Percentiles rank a stretch among this genome's conserved stretches.
phyloP scores from a whole-genome alignment of 1,140 invertebrate genomes.

The Tetramorium parvispinum region DNA sequence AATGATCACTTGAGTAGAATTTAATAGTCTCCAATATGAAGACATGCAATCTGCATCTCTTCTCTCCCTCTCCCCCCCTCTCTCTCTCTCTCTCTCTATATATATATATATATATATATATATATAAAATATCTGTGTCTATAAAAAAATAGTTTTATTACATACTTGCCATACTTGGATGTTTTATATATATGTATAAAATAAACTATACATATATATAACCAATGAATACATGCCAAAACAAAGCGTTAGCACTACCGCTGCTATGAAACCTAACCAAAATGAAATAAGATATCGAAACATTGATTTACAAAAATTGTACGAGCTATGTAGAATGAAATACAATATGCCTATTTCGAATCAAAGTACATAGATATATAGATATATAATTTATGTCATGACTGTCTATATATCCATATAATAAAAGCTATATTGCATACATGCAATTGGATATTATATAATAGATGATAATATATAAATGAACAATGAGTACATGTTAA shows the following conservation, averaged over 20 bases:
- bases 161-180: neutral
- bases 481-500: neutral
- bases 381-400: neutral
- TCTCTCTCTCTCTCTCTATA: neutral
- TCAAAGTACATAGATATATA: conserved; percentile 10
- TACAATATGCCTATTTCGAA: neutral
- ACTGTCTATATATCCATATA: neutral
- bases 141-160: conserved; percentile 10
- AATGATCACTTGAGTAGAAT: conserved; percentile 43
- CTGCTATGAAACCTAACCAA: neutral
- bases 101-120: too few species aligned
- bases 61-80: neutral
- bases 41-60: conserved; percentile 56
- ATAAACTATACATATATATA: neutral
- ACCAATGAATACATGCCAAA: neutral
- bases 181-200: neutral
- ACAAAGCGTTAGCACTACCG: neutral
- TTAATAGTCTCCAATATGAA: conserved; percentile 72
- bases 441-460: conserved; percentile 12
- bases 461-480: conserved; percentile 11
- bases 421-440: neutral
- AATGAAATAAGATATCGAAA: neutral
- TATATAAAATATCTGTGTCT: neutral
- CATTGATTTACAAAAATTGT: neutral
- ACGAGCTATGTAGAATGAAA: neutral